A percentile compares a stretch with the other conserved stretches of the same genome.
phyloP scores from a whole-genome alignment of 2,797 vertebrate genomes.

The Neostethus bicornis region DNA sequence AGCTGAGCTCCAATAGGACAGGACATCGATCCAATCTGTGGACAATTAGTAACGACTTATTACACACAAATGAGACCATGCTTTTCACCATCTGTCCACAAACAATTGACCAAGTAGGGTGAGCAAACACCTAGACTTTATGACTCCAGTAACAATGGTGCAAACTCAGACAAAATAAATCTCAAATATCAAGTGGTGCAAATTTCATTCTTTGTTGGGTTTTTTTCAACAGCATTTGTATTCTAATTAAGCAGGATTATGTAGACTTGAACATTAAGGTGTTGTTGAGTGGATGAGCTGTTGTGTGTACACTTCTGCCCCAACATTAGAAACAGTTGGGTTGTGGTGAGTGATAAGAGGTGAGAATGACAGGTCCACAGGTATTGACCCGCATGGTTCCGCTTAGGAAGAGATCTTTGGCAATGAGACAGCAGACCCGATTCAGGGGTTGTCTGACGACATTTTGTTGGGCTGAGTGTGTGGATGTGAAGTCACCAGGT shows the following conservation, averaged over 20 bases:
- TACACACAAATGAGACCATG: conserved; percentile 64
- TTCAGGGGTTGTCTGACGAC: too few species aligned
- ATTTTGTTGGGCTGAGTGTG: too few species aligned
- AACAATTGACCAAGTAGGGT: conserved; percentile 34
- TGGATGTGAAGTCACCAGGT: too few species aligned
- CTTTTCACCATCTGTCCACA: conserved; percentile 61
- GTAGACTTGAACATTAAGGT: neutral
- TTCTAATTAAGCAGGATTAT: conserved; percentile 10
- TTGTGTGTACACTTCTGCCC: too few species aligned
- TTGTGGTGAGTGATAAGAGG: too few species aligned
- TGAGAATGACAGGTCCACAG: too few species aligned
- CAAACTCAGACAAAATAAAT: conserved; percentile 15
- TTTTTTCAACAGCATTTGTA: conserved; percentile 22
- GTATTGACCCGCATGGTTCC: too few species aligned
- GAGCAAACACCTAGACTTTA: conserved; percentile 23
- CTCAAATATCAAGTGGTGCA: neutral
- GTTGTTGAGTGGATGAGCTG: too few species aligned
- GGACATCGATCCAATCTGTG: conserved; percentile 72
- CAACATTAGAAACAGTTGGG: too few species aligned
- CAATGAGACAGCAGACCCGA: too few species aligned
- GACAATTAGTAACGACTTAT: conserved; percentile 79
- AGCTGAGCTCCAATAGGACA: conserved; percentile 43
- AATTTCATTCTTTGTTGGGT: neutral
- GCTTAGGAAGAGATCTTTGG: too few species aligned
- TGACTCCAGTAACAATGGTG: conserved; percentile 1